Conservation (phyloP, 2,113 vertebrate genomes). For the Aix galericulata region DNA sequence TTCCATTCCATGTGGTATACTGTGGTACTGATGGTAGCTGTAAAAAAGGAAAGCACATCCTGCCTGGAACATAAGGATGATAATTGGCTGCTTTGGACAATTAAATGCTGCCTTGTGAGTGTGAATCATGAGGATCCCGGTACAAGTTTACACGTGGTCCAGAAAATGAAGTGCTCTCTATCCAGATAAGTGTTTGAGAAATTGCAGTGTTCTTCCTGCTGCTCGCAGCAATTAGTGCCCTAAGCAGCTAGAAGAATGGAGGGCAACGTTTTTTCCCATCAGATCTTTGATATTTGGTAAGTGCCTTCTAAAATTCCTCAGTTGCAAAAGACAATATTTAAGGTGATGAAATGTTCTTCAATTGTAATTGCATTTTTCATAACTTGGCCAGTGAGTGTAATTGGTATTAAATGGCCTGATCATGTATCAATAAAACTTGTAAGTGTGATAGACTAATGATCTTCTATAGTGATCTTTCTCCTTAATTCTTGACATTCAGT, state of each 20-base stretch:
- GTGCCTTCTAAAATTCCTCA: not conserved
- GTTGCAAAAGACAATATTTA: not conserved
- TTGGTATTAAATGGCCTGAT: not conserved
- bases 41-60: not conserved
- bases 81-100: not conserved
- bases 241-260: constrained; percentile 16
- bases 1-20: not conserved
- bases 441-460: not conserved
- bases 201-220: not conserved
- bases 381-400: not conserved
- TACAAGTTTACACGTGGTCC: not conserved
- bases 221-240: constrained; percentile 16
- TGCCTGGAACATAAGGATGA: not conserved
- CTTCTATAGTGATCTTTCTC: not conserved
- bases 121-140: not conserved
- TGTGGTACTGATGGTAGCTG: not conserved
- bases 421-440: not conserved
- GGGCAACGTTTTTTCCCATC: not conserved
- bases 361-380: not conserved
- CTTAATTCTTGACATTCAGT: not conserved
- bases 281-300: constrained; percentile 16
- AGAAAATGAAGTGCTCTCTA: not conserved
- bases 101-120: not conserved
- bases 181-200: not conserved
- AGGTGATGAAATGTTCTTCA: not conserved